Conservation (phyloP, 2,113 vertebrate genomes). For the Oryzias melastigma region DNA sequence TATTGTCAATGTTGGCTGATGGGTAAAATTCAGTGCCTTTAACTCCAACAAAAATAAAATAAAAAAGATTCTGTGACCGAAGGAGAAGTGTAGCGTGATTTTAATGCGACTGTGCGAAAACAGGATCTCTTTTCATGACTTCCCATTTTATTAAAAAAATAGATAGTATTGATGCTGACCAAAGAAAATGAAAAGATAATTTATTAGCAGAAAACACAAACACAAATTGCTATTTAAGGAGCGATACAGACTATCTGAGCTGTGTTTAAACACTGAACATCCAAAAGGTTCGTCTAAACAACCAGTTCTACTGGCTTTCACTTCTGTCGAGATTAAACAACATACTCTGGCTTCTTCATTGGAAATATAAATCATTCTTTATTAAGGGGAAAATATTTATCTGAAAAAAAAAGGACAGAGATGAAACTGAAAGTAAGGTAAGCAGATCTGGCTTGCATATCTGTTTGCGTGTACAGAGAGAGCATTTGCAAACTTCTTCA, state of each 20-base stretch:
- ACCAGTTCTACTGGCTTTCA: background rate
- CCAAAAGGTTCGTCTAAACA: background rate
- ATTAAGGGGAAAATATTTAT: slow-evolving; percentile 55
- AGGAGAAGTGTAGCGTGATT: no score
- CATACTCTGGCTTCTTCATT: slow-evolving; percentile 19
- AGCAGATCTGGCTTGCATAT: slow-evolving; percentile 29
- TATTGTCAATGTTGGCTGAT: no score
- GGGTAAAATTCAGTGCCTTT: no score
- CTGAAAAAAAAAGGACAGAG: slow-evolving; percentile 35
- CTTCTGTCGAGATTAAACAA: slow-evolving; percentile 3
- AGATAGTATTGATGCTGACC: background rate
- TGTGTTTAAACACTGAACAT: background rate
- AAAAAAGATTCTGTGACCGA: no score
- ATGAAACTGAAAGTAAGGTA: slow-evolving; percentile 19
- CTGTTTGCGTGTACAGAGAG: background rate
- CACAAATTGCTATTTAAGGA: background rate
- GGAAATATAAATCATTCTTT: slow-evolving; percentile 63
- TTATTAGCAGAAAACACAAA: slow-evolving; percentile 1
- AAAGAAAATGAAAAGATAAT: background rate
- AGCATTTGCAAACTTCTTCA: slow-evolving; percentile 2
- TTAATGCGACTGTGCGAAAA: no score
- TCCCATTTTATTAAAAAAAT: slow-evolving; percentile 3
- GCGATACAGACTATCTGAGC: background rate
- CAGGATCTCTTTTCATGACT: no score
- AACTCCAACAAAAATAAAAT: no score